phyloP scores from a whole-genome alignment of 2,113 vertebrate species.

The Crocuta crocuta region DNA sequence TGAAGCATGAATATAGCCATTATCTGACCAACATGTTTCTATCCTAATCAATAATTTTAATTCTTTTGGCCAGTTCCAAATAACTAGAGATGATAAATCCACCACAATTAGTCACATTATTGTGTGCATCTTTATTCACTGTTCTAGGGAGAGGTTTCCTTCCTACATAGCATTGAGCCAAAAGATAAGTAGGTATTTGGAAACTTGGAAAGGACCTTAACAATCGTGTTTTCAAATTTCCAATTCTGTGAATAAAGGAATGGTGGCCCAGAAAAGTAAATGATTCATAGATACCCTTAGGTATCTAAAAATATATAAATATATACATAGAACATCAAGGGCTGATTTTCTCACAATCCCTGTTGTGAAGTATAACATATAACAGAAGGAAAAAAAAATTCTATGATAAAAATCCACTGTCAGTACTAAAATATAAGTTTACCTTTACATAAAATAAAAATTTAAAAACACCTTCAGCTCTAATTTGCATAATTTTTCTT shows the following conservation, averaged over 20 bases:
- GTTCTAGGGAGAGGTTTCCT: background rate
- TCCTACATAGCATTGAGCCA: background rate
- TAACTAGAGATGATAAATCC: background rate
- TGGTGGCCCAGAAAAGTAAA: background rate
- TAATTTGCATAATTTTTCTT: constrained; percentile 41
- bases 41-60: background rate
- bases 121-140: background rate
- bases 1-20: background rate
- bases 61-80: background rate
- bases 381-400: constrained; percentile 32
- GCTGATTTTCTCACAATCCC: constrained; percentile 3
- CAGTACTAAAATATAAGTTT: background rate
- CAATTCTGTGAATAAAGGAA: background rate
- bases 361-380: constrained; percentile 5
- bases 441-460: constrained; percentile 29
- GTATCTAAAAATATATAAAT: background rate
- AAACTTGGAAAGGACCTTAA: background rate
- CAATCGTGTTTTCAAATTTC: background rate
- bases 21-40: background rate
- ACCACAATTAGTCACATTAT: background rate
- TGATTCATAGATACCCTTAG: background rate
- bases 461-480: background rate
- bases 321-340: background rate
- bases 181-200: background rate
- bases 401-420: background rate